Evolutionary conservation across 2,797 vertebrate species (phyloP).

Genomic region (Typhlichthys subterraneus): DNA sequence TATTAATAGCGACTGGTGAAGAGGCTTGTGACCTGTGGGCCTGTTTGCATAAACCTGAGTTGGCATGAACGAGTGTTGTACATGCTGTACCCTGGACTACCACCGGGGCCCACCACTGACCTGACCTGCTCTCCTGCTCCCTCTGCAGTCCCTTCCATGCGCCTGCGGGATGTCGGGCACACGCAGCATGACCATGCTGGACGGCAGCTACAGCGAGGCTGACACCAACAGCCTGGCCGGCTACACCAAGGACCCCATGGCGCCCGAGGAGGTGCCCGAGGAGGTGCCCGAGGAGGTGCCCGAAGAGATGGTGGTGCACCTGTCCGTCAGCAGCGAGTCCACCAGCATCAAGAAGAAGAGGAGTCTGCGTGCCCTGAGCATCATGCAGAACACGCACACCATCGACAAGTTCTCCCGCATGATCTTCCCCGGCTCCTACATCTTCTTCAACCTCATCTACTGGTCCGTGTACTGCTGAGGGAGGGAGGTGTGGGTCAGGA

Average conservation of each 20-base stretch:
- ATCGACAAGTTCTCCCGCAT: conserved; percentile 95
- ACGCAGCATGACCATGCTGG: conserved; percentile 87
- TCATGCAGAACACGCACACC: conserved; percentile 92
- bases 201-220: conserved; percentile 90
- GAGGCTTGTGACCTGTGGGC: too few relatives aligned
- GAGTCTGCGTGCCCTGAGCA: conserved; percentile 78
- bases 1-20: too few relatives aligned
- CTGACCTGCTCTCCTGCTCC: neutral
- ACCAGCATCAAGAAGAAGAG: conserved; percentile 87
- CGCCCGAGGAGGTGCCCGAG: conserved; percentile 81
- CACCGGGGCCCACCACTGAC: neutral
- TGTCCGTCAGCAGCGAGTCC: conserved; percentile 86
- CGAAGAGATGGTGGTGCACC: conserved; percentile 85
- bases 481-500: neutral
- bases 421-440: conserved; percentile 95
- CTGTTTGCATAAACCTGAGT: too few relatives aligned
- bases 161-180: conserved; percentile 88
- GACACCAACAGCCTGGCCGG: conserved; percentile 93
- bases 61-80: too few relatives aligned
- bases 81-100: neutral
- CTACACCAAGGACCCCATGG: conserved; percentile 85
- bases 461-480: conserved; percentile 93
- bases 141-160: conserved; percentile 80
- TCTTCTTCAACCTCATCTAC: conserved; percentile 97
- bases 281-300: conserved; percentile 84